Conservation (phyloP, 2,888 invertebrate species). For the Uloborus plumipes region DNA sequence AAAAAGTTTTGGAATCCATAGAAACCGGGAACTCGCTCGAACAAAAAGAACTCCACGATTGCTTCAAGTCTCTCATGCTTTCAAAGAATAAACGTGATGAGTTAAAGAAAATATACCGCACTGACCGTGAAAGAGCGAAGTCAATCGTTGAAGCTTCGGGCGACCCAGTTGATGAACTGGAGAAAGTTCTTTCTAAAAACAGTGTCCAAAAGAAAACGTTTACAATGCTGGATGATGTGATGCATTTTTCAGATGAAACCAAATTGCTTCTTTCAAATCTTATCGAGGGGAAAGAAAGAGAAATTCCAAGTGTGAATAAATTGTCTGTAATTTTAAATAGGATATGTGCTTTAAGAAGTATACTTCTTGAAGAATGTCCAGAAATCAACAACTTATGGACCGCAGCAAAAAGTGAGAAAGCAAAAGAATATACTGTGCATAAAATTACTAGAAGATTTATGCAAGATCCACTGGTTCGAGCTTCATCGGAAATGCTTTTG, state of each 20-base stretch:
- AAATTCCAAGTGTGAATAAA: not conserved
- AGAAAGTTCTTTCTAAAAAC: not conserved
- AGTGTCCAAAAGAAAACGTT: not conserved
- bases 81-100: not conserved
- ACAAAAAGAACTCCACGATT: not conserved
- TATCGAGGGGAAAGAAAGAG: not conserved
- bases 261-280: not conserved
- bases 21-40: not conserved
- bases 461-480: constrained; percentile 6
- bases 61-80: not conserved
- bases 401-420: not conserved
- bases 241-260: constrained; percentile 7
- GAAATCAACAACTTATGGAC: constrained; percentile 8
- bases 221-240: not conserved
- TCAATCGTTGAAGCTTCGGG: not conserved
- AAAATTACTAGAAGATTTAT: constrained; percentile 15
- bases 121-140: not conserved
- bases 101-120: not conserved
- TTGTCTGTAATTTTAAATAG: constrained; percentile 7
- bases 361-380: not conserved
- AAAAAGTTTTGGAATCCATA: not conserved
- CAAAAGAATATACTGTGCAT: not conserved
- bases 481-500: constrained; percentile 23
- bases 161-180: not conserved
- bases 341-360: constrained; percentile 1